Evolutionary conservation across 2,888 invertebrate genomes (phyloP).

Genomic region (Hirudinaria manillensis): DNA sequence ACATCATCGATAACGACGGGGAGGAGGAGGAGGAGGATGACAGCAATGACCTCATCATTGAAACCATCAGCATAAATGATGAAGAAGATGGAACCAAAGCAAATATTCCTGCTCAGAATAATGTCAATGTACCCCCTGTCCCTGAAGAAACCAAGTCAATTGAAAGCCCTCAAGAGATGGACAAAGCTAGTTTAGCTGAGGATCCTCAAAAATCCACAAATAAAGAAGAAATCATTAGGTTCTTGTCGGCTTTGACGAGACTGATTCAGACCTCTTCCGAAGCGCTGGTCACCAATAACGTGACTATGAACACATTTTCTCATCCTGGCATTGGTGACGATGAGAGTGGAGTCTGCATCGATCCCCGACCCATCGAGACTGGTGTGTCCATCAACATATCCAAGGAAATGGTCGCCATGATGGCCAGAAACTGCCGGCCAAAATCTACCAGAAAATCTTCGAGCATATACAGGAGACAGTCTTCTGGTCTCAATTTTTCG

Average conservation of each 20-base stretch:
- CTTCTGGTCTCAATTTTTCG: too few species aligned
- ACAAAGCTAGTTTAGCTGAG: background rate
- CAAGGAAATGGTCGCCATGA: constrained; percentile 8
- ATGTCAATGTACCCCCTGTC: too few species aligned
- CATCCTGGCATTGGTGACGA: background rate
- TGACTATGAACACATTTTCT: background rate
- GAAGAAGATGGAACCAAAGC: constrained; percentile 2
- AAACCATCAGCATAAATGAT: constrained; percentile 26
- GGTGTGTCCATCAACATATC: too few species aligned
- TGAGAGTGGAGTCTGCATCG: background rate
- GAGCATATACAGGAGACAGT: too few species aligned
- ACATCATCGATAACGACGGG: background rate
- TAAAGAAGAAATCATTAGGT: background rate
- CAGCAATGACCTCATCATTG: constrained; percentile 16
- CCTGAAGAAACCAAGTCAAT: background rate
- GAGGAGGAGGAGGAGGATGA: constrained; percentile 12
- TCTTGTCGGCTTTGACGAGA: background rate
- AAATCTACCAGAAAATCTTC: too few species aligned
- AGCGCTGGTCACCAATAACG: background rate
- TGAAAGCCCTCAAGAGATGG: background rate
- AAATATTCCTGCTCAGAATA: too few species aligned
- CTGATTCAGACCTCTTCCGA: background rate
- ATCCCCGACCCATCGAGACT: too few species aligned
- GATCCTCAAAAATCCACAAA: background rate
- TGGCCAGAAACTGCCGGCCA: background rate